Base-by-base conservation (phyloP, 2,888 invertebrate genomes). In the Drosophila tripunctata region DNA sequence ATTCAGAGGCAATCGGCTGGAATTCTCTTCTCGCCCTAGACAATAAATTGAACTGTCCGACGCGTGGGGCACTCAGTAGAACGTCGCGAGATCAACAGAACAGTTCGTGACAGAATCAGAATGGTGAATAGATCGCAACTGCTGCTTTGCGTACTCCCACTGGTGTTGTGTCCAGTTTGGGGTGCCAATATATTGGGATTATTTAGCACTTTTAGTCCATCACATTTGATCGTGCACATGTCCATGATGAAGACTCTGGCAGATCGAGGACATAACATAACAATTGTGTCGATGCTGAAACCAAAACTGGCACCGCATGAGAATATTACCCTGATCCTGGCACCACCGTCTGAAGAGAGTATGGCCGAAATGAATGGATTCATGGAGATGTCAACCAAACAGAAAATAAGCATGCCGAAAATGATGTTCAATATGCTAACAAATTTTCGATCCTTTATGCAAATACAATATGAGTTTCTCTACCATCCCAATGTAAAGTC, bases 181-280 rank as follows among this genome's bases (percentile, higher is more conserved):
- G 35, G 66, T 7, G 84, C 89, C 14, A 89, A 89, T 6, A 90
- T 91, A 14, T 62, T 91, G 14, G 88, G 86, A 0, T 48, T 91
- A 2, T 90, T 89, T 43, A 78, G 89, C 24, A 74, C 84, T 0
- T 81, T 87, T 3, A 84, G 88, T 3, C 87, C 87, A 4, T 90
- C 90, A 0, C 90, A 91, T 69, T 44, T 89, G 14, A 69, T 89
- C 44, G 80, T 90, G 24, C 89, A 89, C 27, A 82, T 78, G 55
- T 76, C 88, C 1, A 61, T 91, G 17, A 83, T 88, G 48, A 80
- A 81, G 21, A 68, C 81, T 0, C 58, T 91, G 22, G 88, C 89
- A 0, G 77, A 88, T 30, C 66, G 62, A 2, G 90, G 91, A 2
- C 91, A 91, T 52, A 75, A 90, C 15, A 78, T 90, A 1, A 91